Conservation (phyloP, 1,140 invertebrate genomes). For the Heliconius congener region DNA sequence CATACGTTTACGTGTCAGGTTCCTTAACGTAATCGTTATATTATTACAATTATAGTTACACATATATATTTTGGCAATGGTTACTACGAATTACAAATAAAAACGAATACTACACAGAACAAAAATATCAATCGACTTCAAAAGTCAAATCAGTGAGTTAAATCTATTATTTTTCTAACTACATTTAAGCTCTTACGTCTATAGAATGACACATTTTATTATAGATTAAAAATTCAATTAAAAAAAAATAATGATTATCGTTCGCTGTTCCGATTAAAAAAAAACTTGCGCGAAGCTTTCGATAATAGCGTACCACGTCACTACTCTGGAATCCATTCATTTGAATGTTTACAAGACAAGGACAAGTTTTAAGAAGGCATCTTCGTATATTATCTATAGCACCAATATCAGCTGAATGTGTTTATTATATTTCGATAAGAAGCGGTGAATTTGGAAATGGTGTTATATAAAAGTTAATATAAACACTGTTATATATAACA, state of each 20-base stretch:
- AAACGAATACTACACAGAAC: conserved; percentile 25
- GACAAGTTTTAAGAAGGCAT: conserved; percentile 54
- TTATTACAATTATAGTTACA: conserved; percentile 24
- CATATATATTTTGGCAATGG: conserved; percentile 32
- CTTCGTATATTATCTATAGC: conserved; percentile 70
- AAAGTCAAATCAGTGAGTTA: conserved; percentile 49
- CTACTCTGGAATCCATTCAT: conserved; percentile 15
- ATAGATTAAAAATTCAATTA: neutral
- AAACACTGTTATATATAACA: neutral
- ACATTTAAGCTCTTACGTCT: conserved; percentile 44
- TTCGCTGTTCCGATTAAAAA: conserved; percentile 16
- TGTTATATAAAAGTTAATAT: conserved; percentile 14
- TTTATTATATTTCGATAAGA: conserved; percentile 9
- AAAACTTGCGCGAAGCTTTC: conserved; percentile 10
- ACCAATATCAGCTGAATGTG: conserved; percentile 75
- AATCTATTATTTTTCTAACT: conserved; percentile 61
- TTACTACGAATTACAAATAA: conserved; percentile 26
- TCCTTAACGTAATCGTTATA: conserved; percentile 15
- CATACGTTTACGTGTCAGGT: neutral
- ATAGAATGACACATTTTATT: conserved; percentile 19
- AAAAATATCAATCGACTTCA: conserved; percentile 55
- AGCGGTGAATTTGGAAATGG: conserved; percentile 11
- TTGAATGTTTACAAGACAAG: conserved; percentile 29
- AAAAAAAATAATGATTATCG: neutral
- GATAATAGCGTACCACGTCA: conserved; percentile 21